Base-by-base conservation (phyloP, 2,797 vertebrate genomes). In the Neoniphon sammara region DNA sequence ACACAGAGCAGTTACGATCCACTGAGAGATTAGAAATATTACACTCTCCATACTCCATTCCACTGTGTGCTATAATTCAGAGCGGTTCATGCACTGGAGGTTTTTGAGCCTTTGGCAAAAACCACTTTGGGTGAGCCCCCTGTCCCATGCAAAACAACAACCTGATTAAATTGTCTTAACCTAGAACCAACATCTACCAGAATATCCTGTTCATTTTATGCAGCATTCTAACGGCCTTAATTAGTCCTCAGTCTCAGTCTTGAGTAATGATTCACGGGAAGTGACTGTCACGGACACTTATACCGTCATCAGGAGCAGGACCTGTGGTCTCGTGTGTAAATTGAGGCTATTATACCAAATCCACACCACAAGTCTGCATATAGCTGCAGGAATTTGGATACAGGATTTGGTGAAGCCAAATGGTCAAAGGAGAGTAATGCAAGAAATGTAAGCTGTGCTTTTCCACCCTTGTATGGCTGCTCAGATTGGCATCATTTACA, bases 241-340 rank as follows among this genome's bases (percentile, higher is more conserved):
- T 75, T 7, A 79, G 59, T 78, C 54, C 70, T 80, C 63, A 73
- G 52, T 82, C 66, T 31, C 23, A 30, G 20, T 66, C 42, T 58
- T 75, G 73, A 67, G 71, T 77, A 82, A 84, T 80, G 78, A 81
- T 84, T 88, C 85, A 77, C 66, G 34, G 80, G 67, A 50, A 15
- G 21, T 44, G 55, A 80, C 70, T 65, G 77, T 60, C 81, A 66
- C 55, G 59, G 72, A 80, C 66, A 18, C 44, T 73, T 78, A 39
- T 54, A 82, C 5, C 79, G 78, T 80, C 57, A 3, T 78, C 60
- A 54, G 70, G 76, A 70, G 14, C 27, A 52, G 10, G 52, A 73
- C 44, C 57, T 2, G 12, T 11, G 73, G 75, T 50, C 15, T 62
- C 8, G 0, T 70, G 80, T 75, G 67, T 69, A 44, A 79, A 81